These are phyloP conservation scores for Rhamphomyia laevipes DNA, from an alignment of 2,888 invertebrate genomes.

Conservation along the genomic window DNA sequence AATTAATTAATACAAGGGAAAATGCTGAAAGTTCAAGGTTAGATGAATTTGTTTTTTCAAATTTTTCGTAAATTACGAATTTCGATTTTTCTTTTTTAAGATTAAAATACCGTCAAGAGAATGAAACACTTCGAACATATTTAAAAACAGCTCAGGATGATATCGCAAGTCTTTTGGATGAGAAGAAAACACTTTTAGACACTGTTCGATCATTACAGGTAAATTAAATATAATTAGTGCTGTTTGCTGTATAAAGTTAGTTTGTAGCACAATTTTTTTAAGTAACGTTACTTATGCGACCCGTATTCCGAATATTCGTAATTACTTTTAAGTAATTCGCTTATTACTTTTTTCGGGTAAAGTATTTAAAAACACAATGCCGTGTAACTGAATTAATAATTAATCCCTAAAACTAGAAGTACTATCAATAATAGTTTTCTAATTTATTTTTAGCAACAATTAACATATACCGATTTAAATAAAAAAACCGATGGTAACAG, in stretches of 20 bases:
- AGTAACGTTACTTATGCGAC: constrained; percentile 8
- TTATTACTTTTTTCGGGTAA: too few species aligned
- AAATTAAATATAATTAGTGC: too few species aligned
- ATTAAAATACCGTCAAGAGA: constrained; percentile 43
- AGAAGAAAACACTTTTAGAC: constrained; percentile 61
- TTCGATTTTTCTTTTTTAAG: constrained; percentile 17
- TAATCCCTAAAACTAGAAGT: too few species aligned
- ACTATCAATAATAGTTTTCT: too few species aligned
- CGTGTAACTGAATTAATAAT: too few species aligned
- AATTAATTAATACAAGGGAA: constrained; percentile 42
- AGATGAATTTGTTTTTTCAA: not conserved
- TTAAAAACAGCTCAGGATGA: constrained; percentile 63
- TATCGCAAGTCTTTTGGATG: constrained; percentile 54
- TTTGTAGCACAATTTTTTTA: constrained; percentile 12
- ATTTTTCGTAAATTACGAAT: not conserved
- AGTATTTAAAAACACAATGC: too few species aligned
- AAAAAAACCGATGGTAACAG: constrained; percentile 41
- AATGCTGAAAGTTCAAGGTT: constrained; percentile 44
- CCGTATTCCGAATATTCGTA: not conserved
- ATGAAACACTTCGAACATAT: constrained; percentile 46
- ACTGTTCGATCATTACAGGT: constrained; percentile 57
- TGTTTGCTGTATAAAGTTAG: constrained; percentile 1
- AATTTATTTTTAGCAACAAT: constrained; percentile 24
- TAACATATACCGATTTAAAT: constrained; percentile 33
- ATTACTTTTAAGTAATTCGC: constrained; percentile 1